Base-by-base conservation (phyloP, 1,140 invertebrate genomes). In the Drosophila parvula region DNA sequence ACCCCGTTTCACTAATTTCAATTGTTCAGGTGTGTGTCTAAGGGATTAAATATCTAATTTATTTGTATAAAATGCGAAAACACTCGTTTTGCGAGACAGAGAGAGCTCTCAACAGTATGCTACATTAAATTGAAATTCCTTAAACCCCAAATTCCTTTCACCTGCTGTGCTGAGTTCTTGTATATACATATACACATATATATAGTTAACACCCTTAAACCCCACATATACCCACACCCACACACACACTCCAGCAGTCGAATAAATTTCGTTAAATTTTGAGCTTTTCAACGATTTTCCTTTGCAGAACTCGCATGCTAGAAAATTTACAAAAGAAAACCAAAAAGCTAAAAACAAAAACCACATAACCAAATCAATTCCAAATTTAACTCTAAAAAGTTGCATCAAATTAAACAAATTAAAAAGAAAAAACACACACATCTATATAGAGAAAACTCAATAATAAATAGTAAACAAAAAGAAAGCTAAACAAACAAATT, bases 231-330 rank as follows among this genome's bases (percentile, higher is more conserved):
- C 16, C 32, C 44, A 44, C n/a, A 8, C 32, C 22, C 59, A 34
- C 34, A 40, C 30, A 28, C 41, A 43, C 47, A 28, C 32, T 10
- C 56, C 43, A 45, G 36, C 45, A 61, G 70, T 81, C 68, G 68
- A 74, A 86, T 86, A 83, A 86, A 86, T 74, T 86, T 89, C 55
- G 79, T 88, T 86, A 89, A 86, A 86, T 86, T 86, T 86, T 83
- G 79, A 65, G 83, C 83, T 86, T 86, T 75, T 86, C 83, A 88
- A 89, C 61, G 58, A 88, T 89, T 89, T 90, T 89, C 84, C 74
- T 89, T 89, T 89, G 84, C 84, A 89, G 84, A 89, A 89, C 78
- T 89, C 84, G 84, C 84, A 89, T 89, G 84, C 84, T 78, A 89
- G 75, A 88, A 69, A 74, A 85, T 80, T 65, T 78, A 62, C 43